phyloP scores from a whole-genome alignment of 2,113 vertebrate genomes.

The Aptenodytes forsteri region DNA sequence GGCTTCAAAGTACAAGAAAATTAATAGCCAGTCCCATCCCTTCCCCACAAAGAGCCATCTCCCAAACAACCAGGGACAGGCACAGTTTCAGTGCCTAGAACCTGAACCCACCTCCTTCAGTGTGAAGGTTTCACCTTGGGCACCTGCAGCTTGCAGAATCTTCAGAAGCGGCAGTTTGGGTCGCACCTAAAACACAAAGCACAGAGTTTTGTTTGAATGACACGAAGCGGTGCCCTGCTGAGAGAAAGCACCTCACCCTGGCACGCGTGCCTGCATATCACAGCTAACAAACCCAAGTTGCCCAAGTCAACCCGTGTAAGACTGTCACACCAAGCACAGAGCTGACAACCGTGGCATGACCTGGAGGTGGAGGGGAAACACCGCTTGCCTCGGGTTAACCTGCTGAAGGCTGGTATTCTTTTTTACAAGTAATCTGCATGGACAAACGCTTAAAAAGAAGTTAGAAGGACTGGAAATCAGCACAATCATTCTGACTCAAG shows the following conservation, averaged over 20 bases:
- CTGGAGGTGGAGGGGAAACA: background rate
- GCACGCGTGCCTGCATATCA: accelerated
- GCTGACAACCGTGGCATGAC: background rate
- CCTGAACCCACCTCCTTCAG: constrained; percentile 86
- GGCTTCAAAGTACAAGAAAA: background rate
- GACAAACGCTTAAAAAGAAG: background rate
- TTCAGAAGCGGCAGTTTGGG: constrained; percentile 87
- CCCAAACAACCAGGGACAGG: background rate
- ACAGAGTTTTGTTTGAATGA: background rate
- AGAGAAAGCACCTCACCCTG: background rate
- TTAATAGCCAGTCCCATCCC: background rate
- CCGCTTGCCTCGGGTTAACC: background rate
- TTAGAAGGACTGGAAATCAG: background rate
- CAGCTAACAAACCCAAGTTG: background rate
- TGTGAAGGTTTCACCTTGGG: constrained; percentile 90
- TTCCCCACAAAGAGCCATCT: background rate
- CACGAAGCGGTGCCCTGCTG: background rate
- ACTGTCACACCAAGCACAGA: background rate
- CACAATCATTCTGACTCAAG: background rate
- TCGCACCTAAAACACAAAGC: constrained; percentile 78
- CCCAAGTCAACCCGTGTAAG: too few species aligned
- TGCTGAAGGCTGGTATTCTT: background rate
- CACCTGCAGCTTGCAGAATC: constrained; percentile 90
- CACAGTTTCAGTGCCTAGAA: background rate
- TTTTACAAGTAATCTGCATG: background rate